A percentile compares a stretch with the other conserved stretches of the same genome.
Conservation (phyloP, 2,888 invertebrate genomes). For the Alloscopus bannaensis region DNA sequence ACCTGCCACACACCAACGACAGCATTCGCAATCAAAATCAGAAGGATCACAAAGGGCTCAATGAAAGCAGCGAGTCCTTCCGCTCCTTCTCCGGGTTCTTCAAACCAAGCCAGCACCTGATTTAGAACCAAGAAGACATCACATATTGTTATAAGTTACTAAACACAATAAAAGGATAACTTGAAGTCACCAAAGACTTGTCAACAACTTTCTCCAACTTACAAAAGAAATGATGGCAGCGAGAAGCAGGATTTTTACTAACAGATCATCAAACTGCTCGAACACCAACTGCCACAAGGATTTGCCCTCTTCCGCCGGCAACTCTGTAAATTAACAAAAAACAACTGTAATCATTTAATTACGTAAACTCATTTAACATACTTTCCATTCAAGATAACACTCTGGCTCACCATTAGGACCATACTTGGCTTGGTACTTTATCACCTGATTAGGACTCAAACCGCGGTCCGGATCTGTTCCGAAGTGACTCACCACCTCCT, state of each 20-base stretch:
- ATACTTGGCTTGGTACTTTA: conserved; percentile 97
- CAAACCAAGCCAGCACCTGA: conserved; percentile 99
- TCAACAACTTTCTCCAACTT: conserved; percentile 82
- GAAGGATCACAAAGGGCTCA: conserved; percentile 99
- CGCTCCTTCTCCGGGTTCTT: conserved; percentile 94
- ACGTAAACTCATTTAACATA: too few relatives aligned
- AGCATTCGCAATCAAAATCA: conserved; percentile 99
- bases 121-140: too few relatives aligned
- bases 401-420: conserved; percentile 97
- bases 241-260: conserved; percentile 99
- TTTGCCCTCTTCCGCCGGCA: conserved; percentile 99
- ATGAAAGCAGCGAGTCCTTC: conserved; percentile 98
- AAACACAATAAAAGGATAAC: too few relatives aligned
- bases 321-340: conserved; percentile 92
- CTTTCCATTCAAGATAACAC: not conserved
- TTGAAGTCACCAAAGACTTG: too few relatives aligned
- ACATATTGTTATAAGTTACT: conserved; percentile 72
- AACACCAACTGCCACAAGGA: conserved; percentile 99
- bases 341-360: too few relatives aligned
- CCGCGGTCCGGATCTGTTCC: conserved; percentile 92
- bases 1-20: conserved; percentile 99
- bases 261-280: conserved; percentile 99
- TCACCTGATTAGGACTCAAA: conserved; percentile 93
- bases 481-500: conserved; percentile 93
- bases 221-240: conserved; percentile 99